Evolutionary conservation across 2,113 vertebrate species (phyloP), one percentile per base, ranked within the genome.

Genomic region (Sterrhoptilus dennistouni): DNA sequence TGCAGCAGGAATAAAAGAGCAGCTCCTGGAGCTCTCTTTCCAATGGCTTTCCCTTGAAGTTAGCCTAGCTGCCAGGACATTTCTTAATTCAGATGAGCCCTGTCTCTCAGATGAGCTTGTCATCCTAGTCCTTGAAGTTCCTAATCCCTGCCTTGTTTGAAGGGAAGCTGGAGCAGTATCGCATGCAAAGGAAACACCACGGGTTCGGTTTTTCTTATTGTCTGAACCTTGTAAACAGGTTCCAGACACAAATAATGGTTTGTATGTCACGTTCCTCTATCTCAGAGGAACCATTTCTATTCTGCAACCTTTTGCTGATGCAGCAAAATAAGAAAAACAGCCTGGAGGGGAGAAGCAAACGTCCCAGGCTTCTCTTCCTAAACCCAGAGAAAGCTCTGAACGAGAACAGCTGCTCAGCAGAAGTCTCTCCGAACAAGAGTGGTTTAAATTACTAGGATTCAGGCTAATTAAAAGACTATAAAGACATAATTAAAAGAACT

Each of bases 381-480:
- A 82, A 82, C 57, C 77, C 87, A 82, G 82, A 69, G 78, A 94
- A 96, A 87, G 71, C 83, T 93, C 81, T 56, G 94, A 95, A 89
- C 20, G 28, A 83, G 95, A 97, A 89, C 96, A 97, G 96, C 95
- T 97, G 97, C 90, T 94, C 91, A 93, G 94, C 96, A 95, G 93
- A 96, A 95, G 83, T 77, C 90, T 89, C 86, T 66, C 59, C 0
- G 2, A 97, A 91, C 78, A 93, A 70, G 94, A 96, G 90, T 87
- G 87, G 91, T 95, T 97, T 96, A 96, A 97, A 97, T 97, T 96
- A 97, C 95, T 96, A 89, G 90, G 81, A 97, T 95, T 76, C 90
- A 75, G 93, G 87, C 94, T 97, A 96, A 97, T 97, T 97, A 97
- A 97, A 97, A 97, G 94, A 74, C 94, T 83, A 95, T 97, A 96